Conservation (phyloP, 2,888 invertebrate genomes). For the Isoperla grammatica region DNA sequence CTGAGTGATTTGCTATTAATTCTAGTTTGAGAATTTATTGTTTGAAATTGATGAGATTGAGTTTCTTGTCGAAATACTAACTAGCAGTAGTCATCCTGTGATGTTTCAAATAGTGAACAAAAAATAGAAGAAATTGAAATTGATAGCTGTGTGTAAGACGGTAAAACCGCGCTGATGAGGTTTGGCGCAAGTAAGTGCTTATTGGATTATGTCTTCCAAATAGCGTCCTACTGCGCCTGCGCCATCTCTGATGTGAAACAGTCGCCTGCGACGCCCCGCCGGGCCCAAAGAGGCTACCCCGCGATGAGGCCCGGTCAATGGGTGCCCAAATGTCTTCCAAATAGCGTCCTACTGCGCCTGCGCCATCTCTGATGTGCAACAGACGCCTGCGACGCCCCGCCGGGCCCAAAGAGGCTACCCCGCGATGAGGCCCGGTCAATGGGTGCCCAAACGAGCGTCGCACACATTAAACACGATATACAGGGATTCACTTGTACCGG, state of each 20-base stretch:
- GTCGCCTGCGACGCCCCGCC: conserved; percentile 17
- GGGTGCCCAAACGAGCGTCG: no score
- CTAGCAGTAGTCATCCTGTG: conserved; percentile 1
- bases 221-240: conserved; percentile 23
- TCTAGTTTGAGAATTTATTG: background rate
- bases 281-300: background rate
- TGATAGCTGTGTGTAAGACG: conserved; percentile 21
- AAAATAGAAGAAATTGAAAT: conserved; percentile 24
- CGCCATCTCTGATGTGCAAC: conserved; percentile 21
- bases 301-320: no score
- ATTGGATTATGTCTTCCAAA: conserved; percentile 26
- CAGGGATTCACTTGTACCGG: no score
- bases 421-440: no score
- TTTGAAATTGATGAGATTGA: conserved; percentile 8
- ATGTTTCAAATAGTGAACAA: conserved; percentile 2
- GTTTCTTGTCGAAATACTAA: conserved; percentile 11
- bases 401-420: background rate
- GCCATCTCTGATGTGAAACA: conserved; percentile 23
- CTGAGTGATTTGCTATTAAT: no score
- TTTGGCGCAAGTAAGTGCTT: conserved; percentile 20
- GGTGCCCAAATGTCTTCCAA: no score
- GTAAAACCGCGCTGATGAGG: background rate
- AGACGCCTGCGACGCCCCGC: conserved; percentile 20
- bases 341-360: conserved; percentile 24
- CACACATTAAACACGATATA: no score